Percentiles rank a stretch among this genome's conserved stretches.
Evolutionary conservation across 2,797 vertebrate genomes (phyloP).

Genomic region (Sebastiscus tertius): DNA sequence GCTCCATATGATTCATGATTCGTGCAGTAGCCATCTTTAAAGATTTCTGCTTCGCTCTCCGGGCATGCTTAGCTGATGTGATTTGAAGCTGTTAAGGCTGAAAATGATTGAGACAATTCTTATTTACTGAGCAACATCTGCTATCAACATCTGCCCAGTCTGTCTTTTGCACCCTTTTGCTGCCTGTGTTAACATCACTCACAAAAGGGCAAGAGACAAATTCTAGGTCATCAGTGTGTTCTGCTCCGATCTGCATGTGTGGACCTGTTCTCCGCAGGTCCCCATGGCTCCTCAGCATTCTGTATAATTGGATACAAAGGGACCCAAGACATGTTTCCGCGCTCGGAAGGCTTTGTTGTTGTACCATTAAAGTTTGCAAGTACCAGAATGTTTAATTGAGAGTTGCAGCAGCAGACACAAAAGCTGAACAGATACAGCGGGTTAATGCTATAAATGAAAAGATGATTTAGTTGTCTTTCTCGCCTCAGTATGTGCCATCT

Average conservation of each 20-base stretch:
- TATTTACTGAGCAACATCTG: slow-evolving; percentile 20
- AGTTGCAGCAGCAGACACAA: neutral
- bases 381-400: slow-evolving; percentile 17
- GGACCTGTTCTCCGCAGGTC: slow-evolving; percentile 54
- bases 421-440: neutral
- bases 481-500: neutral
- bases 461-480: neutral
- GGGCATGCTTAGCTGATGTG: slow-evolving; percentile 7
- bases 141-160: neutral
- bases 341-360: slow-evolving; percentile 54
- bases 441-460: neutral
- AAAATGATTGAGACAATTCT: slow-evolving; percentile 15
- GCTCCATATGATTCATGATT: slow-evolving; percentile 64
- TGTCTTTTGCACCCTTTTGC: neutral
- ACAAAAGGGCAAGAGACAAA: slow-evolving; percentile 17
- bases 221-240: slow-evolving; percentile 36
- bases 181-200: neutral
- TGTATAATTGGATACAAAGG: slow-evolving; percentile 68
- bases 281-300: slow-evolving; percentile 38
- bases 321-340: slow-evolving; percentile 28
- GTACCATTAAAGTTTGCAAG: slow-evolving; percentile 14
- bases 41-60: slow-evolving; percentile 26
- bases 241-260: slow-evolving; percentile 44
- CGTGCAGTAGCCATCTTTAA: slow-evolving; percentile 41
- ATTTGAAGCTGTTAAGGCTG: slow-evolving; percentile 15